phyloP scores from a whole-genome alignment of 2,797 vertebrate genomes.

The Pipistrellus kuhlii region DNA sequence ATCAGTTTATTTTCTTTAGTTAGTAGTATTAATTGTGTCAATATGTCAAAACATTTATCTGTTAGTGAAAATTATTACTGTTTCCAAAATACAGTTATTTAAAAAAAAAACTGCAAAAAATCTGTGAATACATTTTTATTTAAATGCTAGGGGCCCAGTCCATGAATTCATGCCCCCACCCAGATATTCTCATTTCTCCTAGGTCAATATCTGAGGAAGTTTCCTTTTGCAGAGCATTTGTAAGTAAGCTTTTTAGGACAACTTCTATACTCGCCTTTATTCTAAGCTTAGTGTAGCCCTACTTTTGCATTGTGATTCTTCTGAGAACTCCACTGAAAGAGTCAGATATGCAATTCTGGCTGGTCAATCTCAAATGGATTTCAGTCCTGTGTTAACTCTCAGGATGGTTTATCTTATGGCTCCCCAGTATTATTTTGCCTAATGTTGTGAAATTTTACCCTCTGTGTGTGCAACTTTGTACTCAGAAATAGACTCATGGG shows the following conservation, averaged over 20 bases:
- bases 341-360: neutral
- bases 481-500: neutral
- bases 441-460: neutral
- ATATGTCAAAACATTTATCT: neutral
- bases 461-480: neutral
- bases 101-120: neutral
- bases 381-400: neutral
- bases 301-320: neutral
- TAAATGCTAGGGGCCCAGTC: neutral
- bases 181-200: neutral
- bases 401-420: neutral
- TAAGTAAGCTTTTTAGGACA: neutral
- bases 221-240: neutral
- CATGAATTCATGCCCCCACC: too few relatives aligned
- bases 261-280: neutral
- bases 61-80: neutral
- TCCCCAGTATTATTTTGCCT: neutral
- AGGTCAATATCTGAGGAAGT: neutral
- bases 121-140: neutral
- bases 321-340: neutral
- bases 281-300: neutral
- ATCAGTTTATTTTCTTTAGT: neutral
- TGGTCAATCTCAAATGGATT: neutral
- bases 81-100: slow-evolving; percentile 1
- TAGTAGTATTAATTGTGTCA: neutral